A percentile compares a stretch with the other conserved stretches of the same genome.
phyloP scores from a whole-genome alignment of 1,140 invertebrate species.

The Drosophila nikananu region DNA sequence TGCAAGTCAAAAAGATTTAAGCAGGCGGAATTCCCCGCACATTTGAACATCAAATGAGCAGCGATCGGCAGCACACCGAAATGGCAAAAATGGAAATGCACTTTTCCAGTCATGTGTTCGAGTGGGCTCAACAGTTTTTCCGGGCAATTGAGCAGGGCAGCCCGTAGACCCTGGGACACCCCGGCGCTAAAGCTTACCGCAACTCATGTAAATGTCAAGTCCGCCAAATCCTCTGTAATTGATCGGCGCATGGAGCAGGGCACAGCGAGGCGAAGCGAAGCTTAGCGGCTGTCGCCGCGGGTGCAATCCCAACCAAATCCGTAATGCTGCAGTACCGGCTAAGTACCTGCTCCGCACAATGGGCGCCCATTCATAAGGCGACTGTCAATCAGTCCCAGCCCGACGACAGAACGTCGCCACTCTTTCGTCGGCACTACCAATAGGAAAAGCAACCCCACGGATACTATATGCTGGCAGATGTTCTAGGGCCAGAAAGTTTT shows the following conservation, averaged over 20 bases:
- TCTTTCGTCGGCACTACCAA: neutral
- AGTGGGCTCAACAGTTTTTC: conserved; percentile 79
- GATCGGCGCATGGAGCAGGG: conserved; percentile 66
- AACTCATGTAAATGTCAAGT: conserved; percentile 80
- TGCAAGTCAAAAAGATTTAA: conserved; percentile 82
- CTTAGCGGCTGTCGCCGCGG: conserved; percentile 79
- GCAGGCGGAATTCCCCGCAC: conserved; percentile 79
- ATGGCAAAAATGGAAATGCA: conserved; percentile 52
- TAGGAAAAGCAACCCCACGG: conserved; percentile 35
- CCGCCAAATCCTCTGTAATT: conserved; percentile 75
- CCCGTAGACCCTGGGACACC: conserved; percentile 29
- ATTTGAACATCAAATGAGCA: conserved; percentile 35
- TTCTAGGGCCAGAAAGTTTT: conserved; percentile 61
- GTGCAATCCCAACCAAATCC: conserved; percentile 74
- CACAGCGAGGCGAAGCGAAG: conserved; percentile 49
- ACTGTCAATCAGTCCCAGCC: conserved; percentile 68
- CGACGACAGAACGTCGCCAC: conserved; percentile 34
- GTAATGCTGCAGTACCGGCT: conserved; percentile 50
- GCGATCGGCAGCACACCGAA: conserved; percentile 13
- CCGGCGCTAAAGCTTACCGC: conserved; percentile 67
- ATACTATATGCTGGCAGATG: conserved; percentile 72
- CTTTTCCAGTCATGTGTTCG: conserved; percentile 73
- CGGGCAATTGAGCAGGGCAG: conserved; percentile 69
- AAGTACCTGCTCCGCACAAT: conserved; percentile 78
- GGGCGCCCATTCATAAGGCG: conserved; percentile 76